Conservation (phyloP, 2,797 vertebrate species). For the Erethizon dorsatum region DNA sequence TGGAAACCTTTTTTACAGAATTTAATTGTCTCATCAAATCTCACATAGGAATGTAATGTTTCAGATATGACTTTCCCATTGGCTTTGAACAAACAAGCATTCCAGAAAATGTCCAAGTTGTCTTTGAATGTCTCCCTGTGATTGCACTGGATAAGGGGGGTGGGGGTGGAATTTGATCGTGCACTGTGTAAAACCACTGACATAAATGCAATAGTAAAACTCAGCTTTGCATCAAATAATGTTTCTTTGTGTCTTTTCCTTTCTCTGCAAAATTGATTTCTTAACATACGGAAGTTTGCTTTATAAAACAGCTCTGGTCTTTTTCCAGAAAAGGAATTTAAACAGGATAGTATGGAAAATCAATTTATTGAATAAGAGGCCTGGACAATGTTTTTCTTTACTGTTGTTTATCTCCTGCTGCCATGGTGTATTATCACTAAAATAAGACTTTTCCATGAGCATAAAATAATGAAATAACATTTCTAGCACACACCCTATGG, state of each 20-base stretch:
- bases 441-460: conserved; percentile 55
- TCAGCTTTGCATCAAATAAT: conserved; percentile 71
- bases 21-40: conserved; percentile 28
- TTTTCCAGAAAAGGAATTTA: conserved; percentile 51
- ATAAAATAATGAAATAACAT: conserved; percentile 49
- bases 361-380: conserved; percentile 51
- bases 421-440: neutral
- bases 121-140: neutral
- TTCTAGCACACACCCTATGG: neutral
- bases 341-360: conserved; percentile 66
- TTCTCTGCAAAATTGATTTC: conserved; percentile 74
- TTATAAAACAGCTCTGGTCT: conserved; percentile 56
- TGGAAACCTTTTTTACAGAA: neutral
- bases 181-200: conserved; percentile 60
- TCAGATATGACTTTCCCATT: neutral
- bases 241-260: conserved; percentile 57
- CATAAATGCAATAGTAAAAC: conserved; percentile 33
- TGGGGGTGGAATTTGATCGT: neutral
- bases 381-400: conserved; percentile 30
- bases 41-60: conserved; percentile 44
- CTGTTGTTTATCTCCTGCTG: conserved; percentile 27
- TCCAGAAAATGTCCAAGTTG: conserved; percentile 21
- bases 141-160: neutral
- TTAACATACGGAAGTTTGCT: neutral
- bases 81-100: neutral